Conservation (phyloP, 2,888 invertebrate genomes). For the Chironomus riparius region DNA sequence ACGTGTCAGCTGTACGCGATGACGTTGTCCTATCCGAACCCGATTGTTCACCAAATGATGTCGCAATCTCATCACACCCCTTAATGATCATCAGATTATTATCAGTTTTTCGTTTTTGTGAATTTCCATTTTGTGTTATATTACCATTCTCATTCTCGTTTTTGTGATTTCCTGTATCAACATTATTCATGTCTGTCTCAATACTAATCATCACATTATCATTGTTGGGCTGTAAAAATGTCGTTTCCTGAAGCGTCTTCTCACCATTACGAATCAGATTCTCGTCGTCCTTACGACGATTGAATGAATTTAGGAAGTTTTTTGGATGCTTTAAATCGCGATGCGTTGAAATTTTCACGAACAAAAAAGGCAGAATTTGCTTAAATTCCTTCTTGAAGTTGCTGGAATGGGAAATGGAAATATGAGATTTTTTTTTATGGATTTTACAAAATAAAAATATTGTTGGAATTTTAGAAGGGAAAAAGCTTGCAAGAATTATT, state of each 20-base stretch:
- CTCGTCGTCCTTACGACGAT: background rate
- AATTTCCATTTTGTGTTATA: background rate
- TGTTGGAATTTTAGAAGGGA: too few species aligned
- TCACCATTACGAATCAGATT: slow-evolving; percentile 14
- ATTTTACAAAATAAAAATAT: too few species aligned
- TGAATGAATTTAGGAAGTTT: slow-evolving; percentile 9
- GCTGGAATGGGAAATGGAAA: background rate
- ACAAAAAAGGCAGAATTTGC: slow-evolving; percentile 59
- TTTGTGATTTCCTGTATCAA: background rate
- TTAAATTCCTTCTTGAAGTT: slow-evolving; percentile 85
- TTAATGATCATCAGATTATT: slow-evolving; percentile 10
- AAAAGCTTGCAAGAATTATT: too few species aligned
- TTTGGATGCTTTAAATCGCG: slow-evolving; percentile 19
- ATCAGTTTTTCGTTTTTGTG: background rate
- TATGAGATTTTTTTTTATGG: background rate
- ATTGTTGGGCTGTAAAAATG: slow-evolving; percentile 8
- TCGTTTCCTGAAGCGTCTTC: slow-evolving; percentile 14
- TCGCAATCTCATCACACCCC: background rate
- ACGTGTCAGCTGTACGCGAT: slow-evolving; percentile 9
- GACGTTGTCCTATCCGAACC: background rate
- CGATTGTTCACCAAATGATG: background rate
- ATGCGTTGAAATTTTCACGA: slow-evolving; percentile 21
- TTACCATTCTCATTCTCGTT: slow-evolving; percentile 1
- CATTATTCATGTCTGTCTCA: slow-evolving; percentile 5
- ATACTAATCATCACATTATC: slow-evolving; percentile 17